These are phyloP conservation scores for Zele albiditarsus DNA, from an alignment of 2,888 invertebrate species.

Conservation along the genomic window DNA sequence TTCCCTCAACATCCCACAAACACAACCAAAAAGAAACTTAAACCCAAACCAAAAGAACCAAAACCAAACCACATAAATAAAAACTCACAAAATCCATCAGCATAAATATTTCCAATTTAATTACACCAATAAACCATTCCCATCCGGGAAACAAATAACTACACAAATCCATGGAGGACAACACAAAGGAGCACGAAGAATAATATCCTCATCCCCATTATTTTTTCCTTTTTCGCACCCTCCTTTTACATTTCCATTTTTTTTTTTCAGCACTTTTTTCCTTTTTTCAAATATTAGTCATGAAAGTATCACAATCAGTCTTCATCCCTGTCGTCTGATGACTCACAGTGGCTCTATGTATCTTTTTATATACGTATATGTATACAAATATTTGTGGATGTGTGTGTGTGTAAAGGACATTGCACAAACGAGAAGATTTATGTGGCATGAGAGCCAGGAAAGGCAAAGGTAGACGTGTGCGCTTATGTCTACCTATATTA, in stretches of 20 bases:
- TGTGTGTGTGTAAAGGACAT: constrained; percentile 15
- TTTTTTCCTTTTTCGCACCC: neutral
- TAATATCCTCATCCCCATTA: too few species aligned
- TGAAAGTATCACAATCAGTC: constrained; percentile 24
- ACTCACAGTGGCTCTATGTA: constrained; percentile 17
- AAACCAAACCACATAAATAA: too few species aligned
- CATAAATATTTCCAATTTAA: too few species aligned
- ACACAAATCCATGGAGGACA: too few species aligned
- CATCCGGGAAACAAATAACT: too few species aligned
- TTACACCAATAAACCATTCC: too few species aligned
- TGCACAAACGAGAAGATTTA: constrained; percentile 38
- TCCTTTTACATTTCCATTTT: neutral
- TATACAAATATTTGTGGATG: too few species aligned
- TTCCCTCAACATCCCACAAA: too few species aligned
- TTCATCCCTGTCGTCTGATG: constrained; percentile 35
- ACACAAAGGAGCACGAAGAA: too few species aligned
- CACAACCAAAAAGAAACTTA: constrained; percentile 13
- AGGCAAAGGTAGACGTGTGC: constrained; percentile 23
- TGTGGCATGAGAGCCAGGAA: constrained; percentile 28
- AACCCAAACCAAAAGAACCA: neutral
- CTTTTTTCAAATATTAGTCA: constrained; percentile 9
- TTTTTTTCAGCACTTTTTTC: neutral
- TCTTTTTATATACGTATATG: too few species aligned
- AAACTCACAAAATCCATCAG: too few species aligned
- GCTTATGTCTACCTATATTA: constrained; percentile 22